These are phyloP conservation scores for Antennarius striatus DNA, from an alignment of 2,113 vertebrate species.

Conservation along the genomic window DNA sequence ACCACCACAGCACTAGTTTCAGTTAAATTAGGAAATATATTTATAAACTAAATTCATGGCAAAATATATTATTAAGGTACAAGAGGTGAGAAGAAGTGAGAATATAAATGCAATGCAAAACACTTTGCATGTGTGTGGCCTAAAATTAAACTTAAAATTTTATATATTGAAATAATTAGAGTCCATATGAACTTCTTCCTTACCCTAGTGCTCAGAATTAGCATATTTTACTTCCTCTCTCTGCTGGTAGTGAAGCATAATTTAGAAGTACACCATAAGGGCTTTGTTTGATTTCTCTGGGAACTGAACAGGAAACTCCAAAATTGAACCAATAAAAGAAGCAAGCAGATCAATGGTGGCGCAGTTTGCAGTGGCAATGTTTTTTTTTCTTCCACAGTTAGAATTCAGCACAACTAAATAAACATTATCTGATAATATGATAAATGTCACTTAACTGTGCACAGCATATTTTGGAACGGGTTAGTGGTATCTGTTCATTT, in stretches of 20 bases:
- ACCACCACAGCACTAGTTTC: background rate
- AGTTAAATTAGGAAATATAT: background rate
- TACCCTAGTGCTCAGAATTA: slow-evolving; percentile 56
- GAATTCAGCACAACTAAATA: slow-evolving; percentile 40
- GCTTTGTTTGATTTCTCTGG: slow-evolving; percentile 76
- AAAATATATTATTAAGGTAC: background rate
- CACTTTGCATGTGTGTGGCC: background rate
- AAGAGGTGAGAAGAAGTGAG: background rate
- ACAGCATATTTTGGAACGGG: background rate
- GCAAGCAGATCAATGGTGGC: slow-evolving; percentile 65
- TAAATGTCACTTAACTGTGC: slow-evolving; percentile 32
- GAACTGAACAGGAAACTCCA: slow-evolving; percentile 70
- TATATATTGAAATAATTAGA: slow-evolving; percentile 50
- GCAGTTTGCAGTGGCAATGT: slow-evolving; percentile 55
- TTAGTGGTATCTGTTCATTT: background rate
- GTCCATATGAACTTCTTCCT: slow-evolving; percentile 63
- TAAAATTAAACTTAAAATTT: slow-evolving; percentile 40
- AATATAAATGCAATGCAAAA: slow-evolving; percentile 13
- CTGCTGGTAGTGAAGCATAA: slow-evolving; percentile 68
- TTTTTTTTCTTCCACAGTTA: slow-evolving; percentile 29
- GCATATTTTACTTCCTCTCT: slow-evolving; percentile 64
- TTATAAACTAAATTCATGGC: background rate
- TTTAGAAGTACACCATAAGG: slow-evolving; percentile 68
- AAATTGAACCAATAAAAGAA: slow-evolving; percentile 71
- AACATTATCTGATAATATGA: slow-evolving; percentile 27